phyloP scores from a whole-genome alignment of 2,888 invertebrate species.

The Geophilus truncorum region DNA sequence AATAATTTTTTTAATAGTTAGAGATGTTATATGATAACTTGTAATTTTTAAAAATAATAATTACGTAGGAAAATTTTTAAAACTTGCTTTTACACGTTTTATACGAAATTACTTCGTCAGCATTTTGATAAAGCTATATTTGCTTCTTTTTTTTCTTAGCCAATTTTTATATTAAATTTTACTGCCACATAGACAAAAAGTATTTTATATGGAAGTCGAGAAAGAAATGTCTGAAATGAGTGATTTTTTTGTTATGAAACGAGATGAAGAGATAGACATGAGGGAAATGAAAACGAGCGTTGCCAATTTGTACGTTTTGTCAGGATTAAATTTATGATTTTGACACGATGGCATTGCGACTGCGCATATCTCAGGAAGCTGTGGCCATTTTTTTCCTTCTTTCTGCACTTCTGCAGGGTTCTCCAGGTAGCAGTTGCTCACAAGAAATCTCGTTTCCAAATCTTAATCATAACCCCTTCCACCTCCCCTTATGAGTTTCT shows the following conservation, averaged over 20 bases:
- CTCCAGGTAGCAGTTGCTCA: constrained; percentile 19
- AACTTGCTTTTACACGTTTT: no score
- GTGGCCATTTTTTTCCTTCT: not conserved
- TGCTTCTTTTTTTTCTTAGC: no score
- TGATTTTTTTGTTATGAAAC: not conserved
- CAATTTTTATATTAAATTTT: no score
- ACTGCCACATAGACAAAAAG: no score
- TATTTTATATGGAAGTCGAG: no score
- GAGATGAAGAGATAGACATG: not conserved
- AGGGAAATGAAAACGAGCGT: not conserved
- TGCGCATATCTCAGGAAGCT: constrained; percentile 2
- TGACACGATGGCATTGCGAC: not conserved
- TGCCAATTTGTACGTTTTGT: constrained; percentile 12
- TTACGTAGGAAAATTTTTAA: no score
- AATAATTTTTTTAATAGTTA: no score
- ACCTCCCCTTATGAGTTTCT: not conserved
- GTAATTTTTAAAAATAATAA: not conserved
- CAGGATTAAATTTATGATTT: not conserved
- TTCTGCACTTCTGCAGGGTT: not conserved
- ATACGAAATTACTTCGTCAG: no score
- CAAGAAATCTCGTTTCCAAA: constrained; percentile 10
- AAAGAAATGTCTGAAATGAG: no score
- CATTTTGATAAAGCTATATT: no score
- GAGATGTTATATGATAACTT: no score
- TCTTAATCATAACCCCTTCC: constrained; percentile 5